Evolutionary conservation across 2,888 invertebrate species (phyloP).

Genomic region (Gibbula magus): DNA sequence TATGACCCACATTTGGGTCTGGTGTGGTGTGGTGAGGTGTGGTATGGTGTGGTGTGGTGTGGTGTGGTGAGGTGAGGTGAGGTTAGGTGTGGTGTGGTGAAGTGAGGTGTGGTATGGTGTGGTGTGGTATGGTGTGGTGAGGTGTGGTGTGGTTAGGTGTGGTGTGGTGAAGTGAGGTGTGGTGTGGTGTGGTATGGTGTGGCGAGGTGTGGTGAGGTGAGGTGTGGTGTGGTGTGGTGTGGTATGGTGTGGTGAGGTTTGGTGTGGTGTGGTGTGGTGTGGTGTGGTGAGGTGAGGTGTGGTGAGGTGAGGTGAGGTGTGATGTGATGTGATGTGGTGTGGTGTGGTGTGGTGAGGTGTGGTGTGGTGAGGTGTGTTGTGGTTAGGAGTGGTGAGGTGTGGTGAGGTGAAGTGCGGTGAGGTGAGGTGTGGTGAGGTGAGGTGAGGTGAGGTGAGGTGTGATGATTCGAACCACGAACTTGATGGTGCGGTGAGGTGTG

Average conservation of each 20-base stretch:
- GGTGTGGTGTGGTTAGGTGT: background rate
- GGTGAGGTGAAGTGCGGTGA: background rate
- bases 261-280: background rate
- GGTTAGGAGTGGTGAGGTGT: background rate
- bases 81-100: too few relatives aligned
- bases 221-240: background rate
- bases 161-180: background rate
- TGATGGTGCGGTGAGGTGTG: too few relatives aligned
- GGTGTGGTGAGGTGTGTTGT: background rate
- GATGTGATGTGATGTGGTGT: background rate
- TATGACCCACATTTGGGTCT: too few relatives aligned
- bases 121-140: background rate
- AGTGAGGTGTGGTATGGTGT: too few relatives aligned
- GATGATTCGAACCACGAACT: too few relatives aligned
- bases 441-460: too few relatives aligned
- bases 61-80: too few relatives aligned
- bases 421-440: too few relatives aligned
- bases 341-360: background rate
- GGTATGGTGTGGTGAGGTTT: background rate
- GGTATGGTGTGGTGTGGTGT: too few relatives aligned
- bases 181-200: background rate
- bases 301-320: background rate
- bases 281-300: background rate
- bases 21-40: too few relatives aligned
- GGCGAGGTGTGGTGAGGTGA: background rate